Percentiles rank a stretch among this genome's conserved stretches.
phyloP scores from a whole-genome alignment of 1,140 invertebrate species.

The Drosophila lini region DNA sequence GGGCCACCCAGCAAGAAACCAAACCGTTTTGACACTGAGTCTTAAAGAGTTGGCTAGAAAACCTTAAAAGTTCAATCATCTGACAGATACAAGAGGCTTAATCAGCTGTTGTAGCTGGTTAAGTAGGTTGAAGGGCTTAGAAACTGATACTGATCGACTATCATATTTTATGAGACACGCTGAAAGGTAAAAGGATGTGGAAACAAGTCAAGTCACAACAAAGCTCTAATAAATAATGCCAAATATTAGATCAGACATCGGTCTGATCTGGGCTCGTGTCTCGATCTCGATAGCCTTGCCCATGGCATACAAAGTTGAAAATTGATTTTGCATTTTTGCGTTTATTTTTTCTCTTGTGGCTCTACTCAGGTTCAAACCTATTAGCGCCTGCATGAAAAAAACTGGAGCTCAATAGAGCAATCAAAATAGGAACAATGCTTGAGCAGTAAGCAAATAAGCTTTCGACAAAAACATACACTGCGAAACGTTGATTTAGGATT shows the following conservation, averaged over 20 bases:
- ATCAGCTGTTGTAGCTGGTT: conserved; percentile 21
- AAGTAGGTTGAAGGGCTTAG: conserved; percentile 35
- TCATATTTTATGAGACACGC: conserved; percentile 20
- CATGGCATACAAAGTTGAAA: conserved; percentile 43
- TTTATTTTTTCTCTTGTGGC: conserved; percentile 5
- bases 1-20: conserved; percentile 32
- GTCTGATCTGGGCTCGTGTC: conserved; percentile 36
- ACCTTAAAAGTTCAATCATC: conserved; percentile 53
- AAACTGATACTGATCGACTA: conserved; percentile 27
- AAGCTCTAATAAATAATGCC: conserved; percentile 2
- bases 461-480: conserved; percentile 16
- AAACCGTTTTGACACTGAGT: conserved; percentile 37
- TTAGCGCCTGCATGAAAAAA: conserved; percentile 51
- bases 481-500: background rate
- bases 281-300: conserved; percentile 49
- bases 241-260: conserved; percentile 22
- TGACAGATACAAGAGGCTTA: conserved; percentile 43
- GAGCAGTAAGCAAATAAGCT: conserved; percentile 33
- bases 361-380: conserved; percentile 45
- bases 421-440: conserved; percentile 48
- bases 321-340: conserved; percentile 30
- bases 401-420: conserved; percentile 38
- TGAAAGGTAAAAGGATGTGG: conserved; percentile 35
- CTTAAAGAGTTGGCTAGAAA: conserved; percentile 25
- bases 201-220: conserved; percentile 43